phyloP scores from a whole-genome alignment of 2,797 vertebrate species.

The Sebastes minor region DNA sequence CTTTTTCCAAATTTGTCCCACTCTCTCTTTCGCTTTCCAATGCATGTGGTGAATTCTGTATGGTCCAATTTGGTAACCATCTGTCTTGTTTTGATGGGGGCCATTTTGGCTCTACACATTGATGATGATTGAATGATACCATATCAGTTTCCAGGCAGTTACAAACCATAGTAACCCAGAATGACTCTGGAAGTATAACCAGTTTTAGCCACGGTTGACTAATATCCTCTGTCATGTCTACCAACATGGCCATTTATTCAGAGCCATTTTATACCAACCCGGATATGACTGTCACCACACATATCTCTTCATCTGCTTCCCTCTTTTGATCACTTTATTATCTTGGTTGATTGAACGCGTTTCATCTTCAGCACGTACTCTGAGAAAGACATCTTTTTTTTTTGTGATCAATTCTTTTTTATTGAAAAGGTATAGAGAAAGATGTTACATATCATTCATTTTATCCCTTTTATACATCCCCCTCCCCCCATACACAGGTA shows the following conservation, averaged over 20 bases:
- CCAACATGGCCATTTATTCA: background rate
- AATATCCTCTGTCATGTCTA: background rate
- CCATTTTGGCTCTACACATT: constrained; percentile 29
- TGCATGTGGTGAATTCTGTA: constrained; percentile 12
- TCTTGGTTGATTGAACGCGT: background rate
- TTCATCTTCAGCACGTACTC: background rate
- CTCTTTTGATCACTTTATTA: background rate
- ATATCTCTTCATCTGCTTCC: background rate
- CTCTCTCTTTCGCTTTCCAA: constrained; percentile 15
- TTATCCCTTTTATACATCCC: too few species aligned
- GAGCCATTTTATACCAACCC: background rate
- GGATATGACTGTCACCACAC: background rate
- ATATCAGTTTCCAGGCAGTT: constrained; percentile 32
- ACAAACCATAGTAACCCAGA: constrained; percentile 7
- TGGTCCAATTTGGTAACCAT: constrained; percentile 46
- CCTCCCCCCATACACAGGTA: too few species aligned
- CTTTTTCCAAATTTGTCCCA: constrained; percentile 5
- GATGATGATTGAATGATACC: constrained; percentile 20
- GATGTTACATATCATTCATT: too few species aligned
- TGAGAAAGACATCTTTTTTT: background rate
- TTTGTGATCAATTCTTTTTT: too few species aligned
- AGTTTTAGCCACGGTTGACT: constrained; percentile 14
- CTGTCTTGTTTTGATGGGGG: constrained; percentile 32
- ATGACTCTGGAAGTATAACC: background rate
- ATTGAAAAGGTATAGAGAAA: too few species aligned